phyloP scores from a whole-genome alignment of 2,113 vertebrate genomes.

The Coptodon rendalli region DNA sequence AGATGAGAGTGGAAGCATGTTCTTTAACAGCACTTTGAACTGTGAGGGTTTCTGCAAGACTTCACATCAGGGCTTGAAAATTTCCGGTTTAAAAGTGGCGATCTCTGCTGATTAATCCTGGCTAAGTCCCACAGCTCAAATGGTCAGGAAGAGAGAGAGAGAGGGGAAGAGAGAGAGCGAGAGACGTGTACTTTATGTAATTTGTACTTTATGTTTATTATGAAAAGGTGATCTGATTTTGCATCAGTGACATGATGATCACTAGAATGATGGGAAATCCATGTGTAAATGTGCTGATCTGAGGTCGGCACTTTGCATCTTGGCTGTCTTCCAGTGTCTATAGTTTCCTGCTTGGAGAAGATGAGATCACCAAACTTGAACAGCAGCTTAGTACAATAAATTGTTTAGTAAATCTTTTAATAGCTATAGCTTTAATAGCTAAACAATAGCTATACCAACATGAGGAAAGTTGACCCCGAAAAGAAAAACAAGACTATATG shows the following conservation, averaged over 20 bases:
- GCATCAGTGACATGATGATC: not conserved
- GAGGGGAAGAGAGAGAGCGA: not conserved
- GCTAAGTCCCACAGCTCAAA: conserved; percentile 39
- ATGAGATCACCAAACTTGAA: not conserved
- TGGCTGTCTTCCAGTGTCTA: not conserved
- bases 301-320: not conserved
- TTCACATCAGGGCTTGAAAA: conserved; percentile 44
- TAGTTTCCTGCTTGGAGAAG: not conserved
- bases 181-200: not conserved
- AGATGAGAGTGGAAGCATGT: not conserved
- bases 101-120: conserved; percentile 60
- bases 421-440: not conserved
- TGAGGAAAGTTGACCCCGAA: not conserved
- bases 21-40: not conserved
- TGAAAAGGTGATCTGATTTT: not conserved
- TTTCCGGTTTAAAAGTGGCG: conserved; percentile 48
- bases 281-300: not conserved
- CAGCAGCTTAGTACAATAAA: not conserved
- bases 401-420: not conserved
- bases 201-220: not conserved
- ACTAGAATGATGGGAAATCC: not conserved
- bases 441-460: not conserved
- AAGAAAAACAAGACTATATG: not conserved
- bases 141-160: not conserved
- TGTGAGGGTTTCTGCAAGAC: conserved; percentile 4